Evolutionary conservation across 2,797 vertebrate genomes (phyloP).

Genomic region (Sebastes alutus): DNA sequence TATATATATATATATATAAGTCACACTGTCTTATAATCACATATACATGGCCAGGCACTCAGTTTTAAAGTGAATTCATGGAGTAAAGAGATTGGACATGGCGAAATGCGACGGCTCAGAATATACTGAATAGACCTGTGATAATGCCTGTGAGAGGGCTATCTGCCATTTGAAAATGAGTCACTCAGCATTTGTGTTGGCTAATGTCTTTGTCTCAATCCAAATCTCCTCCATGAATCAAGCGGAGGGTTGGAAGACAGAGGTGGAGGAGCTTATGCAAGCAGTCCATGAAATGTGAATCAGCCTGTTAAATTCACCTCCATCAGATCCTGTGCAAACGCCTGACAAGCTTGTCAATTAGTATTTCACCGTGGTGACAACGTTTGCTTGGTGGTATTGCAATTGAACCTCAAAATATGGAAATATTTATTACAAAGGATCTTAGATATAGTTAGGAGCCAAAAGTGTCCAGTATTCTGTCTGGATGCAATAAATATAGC

Average conservation of each 20-base stretch:
- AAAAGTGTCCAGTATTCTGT: neutral
- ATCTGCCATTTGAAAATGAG: slow-evolving; percentile 71
- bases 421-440: slow-evolving; percentile 22
- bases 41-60: neutral
- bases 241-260: slow-evolving; percentile 61
- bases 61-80: slow-evolving; percentile 39
- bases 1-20: neutral
- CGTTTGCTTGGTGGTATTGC: neutral
- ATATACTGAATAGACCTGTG: slow-evolving; percentile 33
- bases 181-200: slow-evolving; percentile 71
- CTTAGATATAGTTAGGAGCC: neutral
- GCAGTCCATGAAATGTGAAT: slow-evolving; percentile 70
- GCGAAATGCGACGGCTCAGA: slow-evolving; percentile 35
- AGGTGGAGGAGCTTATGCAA: slow-evolving; percentile 71
- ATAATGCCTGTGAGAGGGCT: slow-evolving; percentile 37
- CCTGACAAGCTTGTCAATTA: slow-evolving; percentile 47
- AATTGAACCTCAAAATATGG: slow-evolving; percentile 11
- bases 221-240: slow-evolving; percentile 71
- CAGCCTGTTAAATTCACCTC: slow-evolving; percentile 65
- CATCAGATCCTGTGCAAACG: slow-evolving; percentile 49
- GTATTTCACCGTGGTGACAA: slow-evolving; percentile 19
- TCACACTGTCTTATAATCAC: slow-evolving; percentile 6
- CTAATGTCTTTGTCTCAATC: slow-evolving; percentile 72
- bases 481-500: neutral
- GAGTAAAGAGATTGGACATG: slow-evolving; percentile 35